These are phyloP conservation scores for Tethya wilhelma DNA, from an alignment of 37 sponge, comb jelly and placozoan genomes.

Conservation along the genomic window DNA sequence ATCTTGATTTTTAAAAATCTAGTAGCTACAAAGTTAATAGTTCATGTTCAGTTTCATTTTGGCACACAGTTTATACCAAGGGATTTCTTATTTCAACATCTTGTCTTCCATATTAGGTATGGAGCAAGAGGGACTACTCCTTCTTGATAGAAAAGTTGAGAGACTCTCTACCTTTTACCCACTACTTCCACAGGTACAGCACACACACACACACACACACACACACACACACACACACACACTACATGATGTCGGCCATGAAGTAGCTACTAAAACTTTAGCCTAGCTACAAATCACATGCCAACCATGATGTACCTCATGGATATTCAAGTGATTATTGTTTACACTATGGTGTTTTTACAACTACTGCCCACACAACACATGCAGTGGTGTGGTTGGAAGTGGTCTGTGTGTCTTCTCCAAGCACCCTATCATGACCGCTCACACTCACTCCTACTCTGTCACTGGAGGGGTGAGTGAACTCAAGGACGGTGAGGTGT, in stretches of 20 bases:
- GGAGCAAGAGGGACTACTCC: constrained; percentile 37
- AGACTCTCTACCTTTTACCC: constrained; percentile 16
- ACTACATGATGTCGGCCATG: neutral
- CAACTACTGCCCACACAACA: no score
- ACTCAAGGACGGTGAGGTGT: constrained; percentile 63
- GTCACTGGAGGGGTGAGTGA: constrained; percentile 24
- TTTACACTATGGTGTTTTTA: no score
- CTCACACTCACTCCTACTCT: constrained; percentile 38
- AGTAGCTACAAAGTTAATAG: no score
- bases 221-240: neutral
- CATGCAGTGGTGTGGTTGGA: constrained; percentile 69
- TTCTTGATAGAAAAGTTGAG: constrained; percentile 24
- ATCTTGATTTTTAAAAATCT: neutral
- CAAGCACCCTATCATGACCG: constrained; percentile 61
- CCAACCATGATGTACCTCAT: neutral
- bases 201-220: neutral
- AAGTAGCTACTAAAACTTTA: neutral
- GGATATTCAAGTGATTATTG: no score
- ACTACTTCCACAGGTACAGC: constrained; percentile 31
- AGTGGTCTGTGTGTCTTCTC: constrained; percentile 87
- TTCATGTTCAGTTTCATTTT: neutral
- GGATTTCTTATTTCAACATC: no score
- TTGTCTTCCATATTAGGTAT: constrained; percentile 33
- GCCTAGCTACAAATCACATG: neutral
- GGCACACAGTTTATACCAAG: neutral